Percentiles rank a stretch among this genome's conserved stretches.
Evolutionary conservation across 1,140 invertebrate genomes (phyloP).

Genomic region (Capitella teleta): DNA sequence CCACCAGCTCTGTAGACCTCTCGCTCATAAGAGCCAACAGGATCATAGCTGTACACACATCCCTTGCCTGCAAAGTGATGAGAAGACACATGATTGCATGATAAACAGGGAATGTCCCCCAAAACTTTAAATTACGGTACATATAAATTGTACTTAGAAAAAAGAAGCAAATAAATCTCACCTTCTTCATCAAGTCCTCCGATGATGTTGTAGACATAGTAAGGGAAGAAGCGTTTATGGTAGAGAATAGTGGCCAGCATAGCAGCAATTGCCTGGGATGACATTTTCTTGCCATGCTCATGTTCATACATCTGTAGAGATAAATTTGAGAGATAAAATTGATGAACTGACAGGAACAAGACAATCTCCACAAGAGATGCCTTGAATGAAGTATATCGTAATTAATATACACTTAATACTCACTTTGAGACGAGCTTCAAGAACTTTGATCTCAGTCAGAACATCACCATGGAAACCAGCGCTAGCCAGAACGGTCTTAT

Average conservation of each 20-base stretch:
- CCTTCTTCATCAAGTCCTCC: slow-evolving; percentile 64
- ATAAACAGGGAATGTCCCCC: no score
- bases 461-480: slow-evolving; percentile 97
- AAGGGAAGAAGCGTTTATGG: slow-evolving; percentile 95
- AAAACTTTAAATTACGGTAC: no score
- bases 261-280: slow-evolving; percentile 81
- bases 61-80: slow-evolving; percentile 59
- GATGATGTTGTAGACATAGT: slow-evolving; percentile 90
- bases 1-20: slow-evolving; percentile 71
- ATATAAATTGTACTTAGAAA: no score
- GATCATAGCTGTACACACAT: slow-evolving; percentile 89
- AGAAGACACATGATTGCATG: neutral
- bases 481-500: slow-evolving; percentile 72
- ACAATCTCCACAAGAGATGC: no score
- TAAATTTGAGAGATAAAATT: neutral
- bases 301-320: slow-evolving; percentile 78
- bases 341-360: neutral
- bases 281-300: slow-evolving; percentile 88
- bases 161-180: no score
- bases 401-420: slow-evolving; percentile 2
- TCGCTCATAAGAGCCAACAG: slow-evolving; percentile 83
- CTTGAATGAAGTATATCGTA: no score
- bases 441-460: slow-evolving; percentile 74
- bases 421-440: slow-evolving; percentile 75
- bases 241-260: slow-evolving; percentile 94